phyloP scores from a whole-genome alignment of 2,797 vertebrate species.

The Miichthys miiuy region DNA sequence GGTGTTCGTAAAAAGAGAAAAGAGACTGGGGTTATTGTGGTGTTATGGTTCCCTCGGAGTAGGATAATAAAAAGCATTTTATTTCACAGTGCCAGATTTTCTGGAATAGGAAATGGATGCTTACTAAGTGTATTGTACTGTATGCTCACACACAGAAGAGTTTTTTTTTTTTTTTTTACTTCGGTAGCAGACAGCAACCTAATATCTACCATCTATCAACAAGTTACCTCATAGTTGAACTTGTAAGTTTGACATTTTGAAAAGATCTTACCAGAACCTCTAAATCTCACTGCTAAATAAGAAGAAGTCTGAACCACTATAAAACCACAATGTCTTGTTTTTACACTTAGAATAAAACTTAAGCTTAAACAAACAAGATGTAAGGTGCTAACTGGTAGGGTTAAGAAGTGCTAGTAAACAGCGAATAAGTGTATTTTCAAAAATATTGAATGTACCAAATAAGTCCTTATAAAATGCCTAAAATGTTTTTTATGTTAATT shows the following conservation, averaged over 20 bases:
- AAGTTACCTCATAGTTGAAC: conserved; percentile 17
- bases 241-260: not conserved
- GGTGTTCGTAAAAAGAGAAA: conserved; percentile 72
- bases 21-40: conserved; percentile 66
- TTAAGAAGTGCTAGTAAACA: not conserved
- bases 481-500: not conserved
- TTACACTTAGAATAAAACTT: no score
- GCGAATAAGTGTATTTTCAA: not conserved
- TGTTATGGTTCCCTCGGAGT: conserved; percentile 68
- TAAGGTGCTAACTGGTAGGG: not conserved
- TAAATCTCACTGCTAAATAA: not conserved
- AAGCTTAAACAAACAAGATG: not conserved
- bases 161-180: conserved; percentile 10
- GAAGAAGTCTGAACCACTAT: not conserved
- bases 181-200: conserved; percentile 44
- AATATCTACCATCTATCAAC: conserved; percentile 38
- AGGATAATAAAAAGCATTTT: conserved; percentile 70
- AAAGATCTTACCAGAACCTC: not conserved
- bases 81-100: conserved; percentile 64
- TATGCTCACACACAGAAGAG: conserved; percentile 23
- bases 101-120: conserved; percentile 63
- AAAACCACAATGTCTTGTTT: not conserved
- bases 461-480: not conserved
- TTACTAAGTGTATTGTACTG: conserved; percentile 52
- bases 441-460: not conserved